phyloP scores from a whole-genome alignment of 1,140 invertebrate species.

The Wasmannia auropunctata region DNA sequence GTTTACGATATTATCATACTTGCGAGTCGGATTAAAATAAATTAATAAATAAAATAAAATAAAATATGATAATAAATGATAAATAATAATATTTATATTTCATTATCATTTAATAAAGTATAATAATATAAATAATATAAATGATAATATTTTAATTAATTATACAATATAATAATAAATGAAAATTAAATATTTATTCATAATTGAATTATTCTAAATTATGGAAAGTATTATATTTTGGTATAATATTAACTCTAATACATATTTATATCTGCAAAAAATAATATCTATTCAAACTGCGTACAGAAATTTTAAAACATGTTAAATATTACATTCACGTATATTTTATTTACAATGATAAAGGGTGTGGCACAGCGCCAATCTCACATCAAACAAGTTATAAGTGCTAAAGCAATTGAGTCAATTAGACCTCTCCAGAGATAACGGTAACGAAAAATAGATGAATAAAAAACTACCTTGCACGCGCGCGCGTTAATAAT shows the following conservation, averaged over 20 bases:
- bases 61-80: no score
- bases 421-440: conserved; percentile 12
- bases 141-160: no score
- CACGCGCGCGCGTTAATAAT: background rate
- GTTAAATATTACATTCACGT: background rate
- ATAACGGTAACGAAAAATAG: background rate
- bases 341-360: conserved; percentile 8
- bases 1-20: background rate
- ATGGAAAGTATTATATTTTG: background rate
- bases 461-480: background rate
- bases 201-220: conserved; percentile 15
- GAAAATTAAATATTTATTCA: background rate
- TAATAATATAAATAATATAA: no score
- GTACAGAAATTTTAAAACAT: background rate
- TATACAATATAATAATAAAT: no score
- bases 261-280: background rate
- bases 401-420: conserved; percentile 20
- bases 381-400: background rate
- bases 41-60: no score
- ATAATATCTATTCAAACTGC: background rate
- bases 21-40: background rate
- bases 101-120: no score
- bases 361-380: background rate
- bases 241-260: background rate
- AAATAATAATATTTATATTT: no score